These are phyloP conservation scores for Eupithecia tripunctaria DNA, from an alignment of 2,888 invertebrate genomes.

Conservation along the genomic window DNA sequence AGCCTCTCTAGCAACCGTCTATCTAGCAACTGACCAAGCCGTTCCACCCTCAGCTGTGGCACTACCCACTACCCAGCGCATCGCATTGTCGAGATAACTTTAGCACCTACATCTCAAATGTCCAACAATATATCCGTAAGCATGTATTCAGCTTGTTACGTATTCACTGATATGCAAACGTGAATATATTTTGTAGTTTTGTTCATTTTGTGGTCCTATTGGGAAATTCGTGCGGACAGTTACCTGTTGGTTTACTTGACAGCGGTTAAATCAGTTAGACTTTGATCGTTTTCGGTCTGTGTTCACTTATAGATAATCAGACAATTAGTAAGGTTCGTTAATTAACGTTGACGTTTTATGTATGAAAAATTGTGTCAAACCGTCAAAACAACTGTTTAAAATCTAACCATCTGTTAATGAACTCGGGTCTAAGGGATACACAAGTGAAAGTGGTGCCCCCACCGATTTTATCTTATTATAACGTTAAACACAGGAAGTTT, in stretches of 20 bases:
- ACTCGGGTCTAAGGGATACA: too few species aligned
- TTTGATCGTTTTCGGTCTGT: too few species aligned
- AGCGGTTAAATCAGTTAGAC: not conserved
- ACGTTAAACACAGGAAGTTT: too few species aligned
- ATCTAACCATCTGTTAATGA: too few species aligned
- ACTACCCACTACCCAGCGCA: not conserved
- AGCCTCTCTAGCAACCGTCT: too few species aligned
- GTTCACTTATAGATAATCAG: too few species aligned
- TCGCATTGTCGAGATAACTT: slow-evolving; percentile 20
- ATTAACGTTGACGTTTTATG: too few species aligned
- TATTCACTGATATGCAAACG: slow-evolving; percentile 15
- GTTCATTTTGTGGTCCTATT: not conserved
- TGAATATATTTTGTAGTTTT: not conserved
- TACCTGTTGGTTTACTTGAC: not conserved
- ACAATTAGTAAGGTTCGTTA: too few species aligned
- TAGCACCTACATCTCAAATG: slow-evolving; percentile 17
- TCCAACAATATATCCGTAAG: slow-evolving; percentile 13
- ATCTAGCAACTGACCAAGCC: not conserved
- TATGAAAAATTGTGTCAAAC: too few species aligned
- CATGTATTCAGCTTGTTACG: slow-evolving; percentile 18
- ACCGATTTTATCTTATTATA: too few species aligned
- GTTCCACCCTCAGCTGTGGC: not conserved
- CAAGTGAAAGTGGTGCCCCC: too few species aligned
- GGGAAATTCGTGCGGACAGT: not conserved
- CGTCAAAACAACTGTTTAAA: too few species aligned